Evolutionary conservation across 2,797 vertebrate genomes (phyloP).

Genomic region (Acanthornis magna): DNA sequence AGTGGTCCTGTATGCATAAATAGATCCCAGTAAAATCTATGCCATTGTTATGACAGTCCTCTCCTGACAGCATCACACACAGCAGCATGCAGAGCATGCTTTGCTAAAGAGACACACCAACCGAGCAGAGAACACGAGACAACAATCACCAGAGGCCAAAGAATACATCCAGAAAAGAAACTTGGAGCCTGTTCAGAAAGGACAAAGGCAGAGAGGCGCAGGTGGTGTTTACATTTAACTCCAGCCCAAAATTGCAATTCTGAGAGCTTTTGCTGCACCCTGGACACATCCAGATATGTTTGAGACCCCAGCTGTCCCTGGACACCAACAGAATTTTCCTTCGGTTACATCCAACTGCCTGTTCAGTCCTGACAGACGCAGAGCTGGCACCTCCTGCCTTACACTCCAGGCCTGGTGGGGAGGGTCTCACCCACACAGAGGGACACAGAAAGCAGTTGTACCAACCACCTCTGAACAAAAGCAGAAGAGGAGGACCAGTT

Average conservation of each 20-base stretch:
- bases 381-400: neutral
- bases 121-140: neutral
- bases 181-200: neutral
- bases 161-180: neutral
- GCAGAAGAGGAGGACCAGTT: neutral
- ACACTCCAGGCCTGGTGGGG: rapidly evolving
- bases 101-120: neutral
- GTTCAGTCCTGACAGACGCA: neutral
- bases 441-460: neutral
- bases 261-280: neutral
- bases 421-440: neutral
- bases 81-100: rapidly evolving
- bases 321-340: neutral
- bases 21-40: neutral
- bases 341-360: neutral
- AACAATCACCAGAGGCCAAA: neutral
- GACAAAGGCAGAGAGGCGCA: neutral
- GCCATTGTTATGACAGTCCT: neutral
- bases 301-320: neutral
- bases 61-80: neutral
- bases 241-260: neutral
- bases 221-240: rapidly evolving
- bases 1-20: neutral
- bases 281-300: neutral
- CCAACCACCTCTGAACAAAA: neutral